phyloP scores from a whole-genome alignment of 2,113 vertebrate genomes.

The Gopherus flavomarginatus region DNA sequence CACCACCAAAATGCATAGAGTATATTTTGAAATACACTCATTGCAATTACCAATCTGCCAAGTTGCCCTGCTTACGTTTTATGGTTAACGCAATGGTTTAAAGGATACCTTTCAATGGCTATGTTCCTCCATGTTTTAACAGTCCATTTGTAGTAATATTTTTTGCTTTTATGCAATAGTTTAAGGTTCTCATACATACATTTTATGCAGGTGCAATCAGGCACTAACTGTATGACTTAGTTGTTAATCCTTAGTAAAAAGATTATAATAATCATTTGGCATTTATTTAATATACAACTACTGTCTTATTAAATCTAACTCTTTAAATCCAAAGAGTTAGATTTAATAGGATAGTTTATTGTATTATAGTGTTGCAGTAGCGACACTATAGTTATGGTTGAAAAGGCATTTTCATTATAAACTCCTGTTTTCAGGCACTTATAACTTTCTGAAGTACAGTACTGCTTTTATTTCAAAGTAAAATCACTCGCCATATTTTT shows the following conservation, averaged over 20 bases:
- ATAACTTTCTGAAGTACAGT: conserved; percentile 77
- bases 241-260: conserved; percentile 79
- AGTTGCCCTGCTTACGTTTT: background rate
- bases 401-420: conserved; percentile 82
- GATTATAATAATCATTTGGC: conserved; percentile 79
- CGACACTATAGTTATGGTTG: conserved; percentile 73
- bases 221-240: conserved; percentile 68
- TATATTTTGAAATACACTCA: background rate
- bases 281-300: conserved; percentile 79
- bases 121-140: conserved; percentile 64
- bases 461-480: conserved; percentile 75
- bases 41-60: background rate
- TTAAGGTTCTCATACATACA: conserved; percentile 57
- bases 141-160: conserved; percentile 66
- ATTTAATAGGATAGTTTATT: conserved; percentile 78
- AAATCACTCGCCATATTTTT: conserved; percentile 62
- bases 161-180: conserved; percentile 63
- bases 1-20: background rate
- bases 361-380: conserved; percentile 57
- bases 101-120: conserved; percentile 55
- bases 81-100: conserved; percentile 58
- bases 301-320: conserved; percentile 78
- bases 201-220: conserved; percentile 78
- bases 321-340: conserved; percentile 15
- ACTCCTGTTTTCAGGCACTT: conserved; percentile 76